A percentile compares a stretch with the other conserved stretches of the same genome.
These are phyloP conservation scores for Haliclona indistincta DNA, from an alignment of 37 sponge, comb jelly and placozoan species.

Conservation along the genomic window DNA sequence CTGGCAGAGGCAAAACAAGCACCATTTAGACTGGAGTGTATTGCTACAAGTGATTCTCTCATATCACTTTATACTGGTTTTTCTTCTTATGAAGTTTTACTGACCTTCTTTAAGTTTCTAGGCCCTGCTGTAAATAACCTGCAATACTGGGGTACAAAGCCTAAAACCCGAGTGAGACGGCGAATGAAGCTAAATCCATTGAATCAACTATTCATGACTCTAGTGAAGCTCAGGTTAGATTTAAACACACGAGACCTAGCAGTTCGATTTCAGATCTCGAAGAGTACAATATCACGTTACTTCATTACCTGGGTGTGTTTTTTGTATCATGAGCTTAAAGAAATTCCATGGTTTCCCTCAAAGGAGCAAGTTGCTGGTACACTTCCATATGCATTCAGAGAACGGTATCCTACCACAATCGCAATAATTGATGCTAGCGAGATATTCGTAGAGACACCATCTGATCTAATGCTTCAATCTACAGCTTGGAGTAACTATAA, in stretches of 20 bases:
- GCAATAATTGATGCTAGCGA: slow-evolving; percentile 37
- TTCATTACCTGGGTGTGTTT: slow-evolving; percentile 42
- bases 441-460: slow-evolving; percentile 30
- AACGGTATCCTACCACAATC: slow-evolving; percentile 7
- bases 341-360: slow-evolving; percentile 19
- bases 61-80: slow-evolving; percentile 44
- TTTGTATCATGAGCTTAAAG: slow-evolving; percentile 7
- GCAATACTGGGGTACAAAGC: slow-evolving; percentile 39
- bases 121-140: slow-evolving; percentile 39
- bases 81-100: slow-evolving; percentile 19
- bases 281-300: slow-evolving; percentile 8
- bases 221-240: slow-evolving; percentile 16
- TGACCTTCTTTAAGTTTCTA: slow-evolving; percentile 42
- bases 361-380: slow-evolving; percentile 17
- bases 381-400: slow-evolving; percentile 12
- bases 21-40: slow-evolving; percentile 19
- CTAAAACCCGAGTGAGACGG: not conserved
- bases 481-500: slow-evolving; percentile 26
- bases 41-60: slow-evolving; percentile 29
- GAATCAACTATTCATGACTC: slow-evolving; percentile 28
- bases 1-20: not conserved
- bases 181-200: slow-evolving; percentile 11
- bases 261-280: slow-evolving; percentile 38
- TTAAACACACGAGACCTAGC: slow-evolving; percentile 26
- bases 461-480: slow-evolving; percentile 21